phyloP scores from a whole-genome alignment of 2,888 invertebrate genomes.

The Conops quadrifasciatus region DNA sequence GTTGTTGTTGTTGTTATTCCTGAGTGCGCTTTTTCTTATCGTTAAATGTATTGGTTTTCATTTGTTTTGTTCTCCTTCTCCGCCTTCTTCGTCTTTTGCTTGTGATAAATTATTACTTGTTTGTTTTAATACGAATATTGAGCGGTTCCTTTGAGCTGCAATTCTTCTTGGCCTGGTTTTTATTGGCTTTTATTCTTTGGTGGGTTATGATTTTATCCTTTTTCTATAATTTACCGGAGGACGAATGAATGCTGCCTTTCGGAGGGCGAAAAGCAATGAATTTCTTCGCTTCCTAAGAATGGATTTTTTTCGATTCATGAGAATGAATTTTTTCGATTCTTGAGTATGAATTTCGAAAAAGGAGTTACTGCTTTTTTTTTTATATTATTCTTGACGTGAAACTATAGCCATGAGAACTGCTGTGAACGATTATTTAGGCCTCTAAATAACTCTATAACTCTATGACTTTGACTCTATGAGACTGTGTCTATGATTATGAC shows the following conservation, averaged over 20 bases:
- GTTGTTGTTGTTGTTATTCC: conserved; percentile 5
- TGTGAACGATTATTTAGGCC: no score
- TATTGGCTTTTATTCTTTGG: not conserved
- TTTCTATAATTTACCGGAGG: not conserved
- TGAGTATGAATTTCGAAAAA: not conserved
- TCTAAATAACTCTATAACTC: no score
- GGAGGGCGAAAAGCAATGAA: no score
- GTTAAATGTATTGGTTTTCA: conserved; percentile 22
- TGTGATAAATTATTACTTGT: not conserved
- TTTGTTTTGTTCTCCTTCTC: not conserved
- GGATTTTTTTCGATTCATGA: not conserved
- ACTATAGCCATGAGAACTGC: no score
- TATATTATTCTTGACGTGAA: no score
- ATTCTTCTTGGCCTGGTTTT: not conserved
- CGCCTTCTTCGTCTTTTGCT: no score
- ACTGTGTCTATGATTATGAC: no score
- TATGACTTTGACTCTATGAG: no score
- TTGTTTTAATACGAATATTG: not conserved
- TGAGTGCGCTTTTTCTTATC: conserved; percentile 9
- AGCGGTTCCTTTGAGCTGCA: not conserved
- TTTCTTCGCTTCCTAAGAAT: not conserved
- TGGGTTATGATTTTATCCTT: not conserved
- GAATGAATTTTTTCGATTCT: no score
- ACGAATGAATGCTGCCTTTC: not conserved
- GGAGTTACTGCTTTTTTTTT: not conserved